Conservation (phyloP, 2,888 invertebrate genomes). For the Xestia rhomboidea region DNA sequence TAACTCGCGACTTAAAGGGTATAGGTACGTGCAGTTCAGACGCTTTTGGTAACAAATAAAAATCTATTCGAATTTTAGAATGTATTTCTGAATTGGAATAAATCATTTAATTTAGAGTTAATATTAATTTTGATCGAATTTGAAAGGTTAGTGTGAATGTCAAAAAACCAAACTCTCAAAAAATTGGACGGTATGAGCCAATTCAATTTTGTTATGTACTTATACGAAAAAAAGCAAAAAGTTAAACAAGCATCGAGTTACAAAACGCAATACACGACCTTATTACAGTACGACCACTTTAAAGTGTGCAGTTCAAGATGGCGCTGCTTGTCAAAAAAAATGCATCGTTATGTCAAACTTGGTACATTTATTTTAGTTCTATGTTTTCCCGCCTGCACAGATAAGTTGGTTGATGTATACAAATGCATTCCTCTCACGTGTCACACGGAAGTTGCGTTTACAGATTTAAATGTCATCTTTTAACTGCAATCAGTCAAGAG, state of each 20-base stretch:
- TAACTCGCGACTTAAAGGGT: no score
- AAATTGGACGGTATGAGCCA: no score
- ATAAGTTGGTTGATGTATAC: not conserved
- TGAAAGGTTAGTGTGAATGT: constrained; percentile 8
- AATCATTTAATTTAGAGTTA: not conserved
- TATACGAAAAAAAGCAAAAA: constrained; percentile 37
- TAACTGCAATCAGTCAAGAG: constrained; percentile 25
- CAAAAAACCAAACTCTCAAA: not conserved
- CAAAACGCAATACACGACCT: constrained; percentile 31
- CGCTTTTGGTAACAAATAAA: no score
- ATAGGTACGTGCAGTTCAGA: no score
- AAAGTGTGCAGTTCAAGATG: no score
- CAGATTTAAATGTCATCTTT: constrained; percentile 51
- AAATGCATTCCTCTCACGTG: constrained; percentile 44
- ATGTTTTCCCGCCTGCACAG: no score
- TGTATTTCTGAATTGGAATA: not conserved
- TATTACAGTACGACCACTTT: constrained; percentile 1
- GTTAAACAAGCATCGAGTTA: constrained; percentile 26
- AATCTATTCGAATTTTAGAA: not conserved
- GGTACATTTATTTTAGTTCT: no score
- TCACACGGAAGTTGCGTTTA: constrained; percentile 53
- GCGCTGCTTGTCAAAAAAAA: no score
- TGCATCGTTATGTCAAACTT: no score
- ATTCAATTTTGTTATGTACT: not conserved
- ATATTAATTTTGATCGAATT: not conserved